Base-by-base conservation (phyloP, 1,140 invertebrate genomes). In the Hyphantria cunea region DNA sequence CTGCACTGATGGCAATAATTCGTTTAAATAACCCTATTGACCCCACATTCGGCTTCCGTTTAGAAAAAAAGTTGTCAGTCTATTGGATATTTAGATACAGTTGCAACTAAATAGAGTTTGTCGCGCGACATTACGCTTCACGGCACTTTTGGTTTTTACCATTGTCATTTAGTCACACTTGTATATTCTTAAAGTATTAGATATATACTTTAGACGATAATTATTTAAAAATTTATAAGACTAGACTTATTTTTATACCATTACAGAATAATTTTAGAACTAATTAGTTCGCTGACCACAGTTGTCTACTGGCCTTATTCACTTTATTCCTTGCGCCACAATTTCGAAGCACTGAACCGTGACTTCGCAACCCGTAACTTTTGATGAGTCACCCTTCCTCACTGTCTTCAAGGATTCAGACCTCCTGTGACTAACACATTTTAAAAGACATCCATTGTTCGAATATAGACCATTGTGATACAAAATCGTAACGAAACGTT, bases 381-480 rank as follows among this genome's bases (percentile, higher is more conserved):
- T 34, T 73, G 73, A 74, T 85, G 81, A 85, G 63, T 85, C 84
- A 87, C 58, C 73, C 69, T 77, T 82, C 69, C 68, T 76, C 67
- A 68, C 74, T 63, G 62, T 49, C 62, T 68, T 66, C 63, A 72
- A 78, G 74, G 77, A 85, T 82, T 66, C 53, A 63, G 41, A 45
- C 64, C 71, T 65, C 67, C 68, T 79, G 74, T 79, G 76, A 80
- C 77, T 75, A 82, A 77, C 63, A 39, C 45, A 64, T 63, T 60
- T 64, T 73, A 80, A 81, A 84, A 84, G 81, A 68, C 51, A 32
- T 34, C 68, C 68, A 80, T 83, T 81, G 80, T 83, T 70, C 71
- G 64, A 44, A 68, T 50, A 50, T 45, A 60, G 51, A 49, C 64
- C 47, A 66, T 66, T 66, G 56, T 66, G 59, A 50, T 63, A 50